Percentiles rank a stretch among this genome's conserved stretches.
Conservation (phyloP, 2,797 vertebrate species). For the Acropternis orthonyx region DNA sequence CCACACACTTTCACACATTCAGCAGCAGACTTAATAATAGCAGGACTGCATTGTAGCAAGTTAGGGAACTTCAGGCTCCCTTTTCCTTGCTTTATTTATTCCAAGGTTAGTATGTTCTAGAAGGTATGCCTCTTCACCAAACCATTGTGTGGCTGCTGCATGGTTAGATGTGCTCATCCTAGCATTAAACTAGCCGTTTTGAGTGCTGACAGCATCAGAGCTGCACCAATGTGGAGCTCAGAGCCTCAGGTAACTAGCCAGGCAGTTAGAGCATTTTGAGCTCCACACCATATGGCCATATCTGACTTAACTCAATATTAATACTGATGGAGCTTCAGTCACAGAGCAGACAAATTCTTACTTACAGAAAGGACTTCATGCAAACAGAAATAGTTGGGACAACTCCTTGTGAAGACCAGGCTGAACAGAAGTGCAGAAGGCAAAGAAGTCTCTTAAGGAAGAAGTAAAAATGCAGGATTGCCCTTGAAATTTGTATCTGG, state of each 20-base stretch:
- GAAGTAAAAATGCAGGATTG: neutral
- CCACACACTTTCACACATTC: constrained; percentile 38
- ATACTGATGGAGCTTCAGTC: neutral
- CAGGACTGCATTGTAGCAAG: constrained; percentile 7
- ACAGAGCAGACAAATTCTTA: neutral
- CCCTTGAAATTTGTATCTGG: neutral
- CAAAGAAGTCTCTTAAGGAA: neutral
- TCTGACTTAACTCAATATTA: neutral
- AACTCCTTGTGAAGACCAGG: neutral
- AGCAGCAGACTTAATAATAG: constrained; percentile 50
- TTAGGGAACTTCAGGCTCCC: neutral
- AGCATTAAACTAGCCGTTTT: neutral
- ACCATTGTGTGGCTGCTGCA: neutral
- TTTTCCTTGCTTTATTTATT: neutral
- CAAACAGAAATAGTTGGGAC: neutral
- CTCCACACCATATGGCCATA: neutral
- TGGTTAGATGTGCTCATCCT: neutral
- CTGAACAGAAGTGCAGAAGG: neutral
- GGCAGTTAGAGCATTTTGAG: neutral
- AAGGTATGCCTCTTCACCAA: neutral
- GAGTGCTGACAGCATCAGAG: neutral
- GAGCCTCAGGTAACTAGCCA: neutral
- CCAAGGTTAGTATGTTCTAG: neutral
- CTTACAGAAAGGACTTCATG: neutral
- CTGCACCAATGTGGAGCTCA: neutral